Percentiles rank a stretch among this genome's conserved stretches.
phyloP scores from a whole-genome alignment of 2,113 vertebrate genomes.

The Shinisaurus crocodilurus region DNA sequence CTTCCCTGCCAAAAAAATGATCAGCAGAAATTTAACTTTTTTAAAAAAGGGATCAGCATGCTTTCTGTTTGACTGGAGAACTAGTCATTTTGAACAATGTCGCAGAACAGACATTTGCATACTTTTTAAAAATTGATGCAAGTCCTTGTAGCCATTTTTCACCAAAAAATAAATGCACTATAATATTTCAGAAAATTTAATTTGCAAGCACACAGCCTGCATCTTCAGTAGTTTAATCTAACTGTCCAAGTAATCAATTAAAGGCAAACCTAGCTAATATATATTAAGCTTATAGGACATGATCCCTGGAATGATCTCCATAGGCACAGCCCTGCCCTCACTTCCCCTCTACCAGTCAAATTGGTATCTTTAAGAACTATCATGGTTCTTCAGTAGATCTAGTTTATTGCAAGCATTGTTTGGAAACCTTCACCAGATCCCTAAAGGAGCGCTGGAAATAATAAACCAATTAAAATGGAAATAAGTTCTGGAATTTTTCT shows the following conservation, averaged over 20 bases:
- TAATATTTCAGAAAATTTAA: constrained; percentile 76
- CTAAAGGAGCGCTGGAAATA: background rate
- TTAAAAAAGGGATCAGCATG: too few species aligned
- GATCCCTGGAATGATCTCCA: background rate
- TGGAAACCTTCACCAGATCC: background rate
- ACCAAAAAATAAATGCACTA: constrained; percentile 73
- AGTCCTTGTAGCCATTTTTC: constrained; percentile 78
- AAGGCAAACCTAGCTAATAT: constrained; percentile 33
- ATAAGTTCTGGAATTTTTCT: background rate
- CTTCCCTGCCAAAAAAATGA: background rate
- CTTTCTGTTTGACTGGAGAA: background rate
- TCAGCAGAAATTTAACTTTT: background rate
- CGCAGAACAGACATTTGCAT: constrained; percentile 70
- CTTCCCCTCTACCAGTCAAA: background rate
- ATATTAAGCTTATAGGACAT: background rate
- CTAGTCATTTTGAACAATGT: constrained; percentile 67
- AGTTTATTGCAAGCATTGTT: background rate
- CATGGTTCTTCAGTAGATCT: background rate
- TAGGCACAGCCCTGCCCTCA: background rate
- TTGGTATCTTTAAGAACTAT: background rate
- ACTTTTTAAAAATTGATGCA: constrained; percentile 79
- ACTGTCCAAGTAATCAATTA: constrained; percentile 75
- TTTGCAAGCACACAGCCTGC: constrained; percentile 77
- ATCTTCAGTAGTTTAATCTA: constrained; percentile 77
- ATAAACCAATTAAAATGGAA: background rate